phyloP scores from a whole-genome alignment of 2,113 vertebrate species.

The Phalacrocorax aristotelis region DNA sequence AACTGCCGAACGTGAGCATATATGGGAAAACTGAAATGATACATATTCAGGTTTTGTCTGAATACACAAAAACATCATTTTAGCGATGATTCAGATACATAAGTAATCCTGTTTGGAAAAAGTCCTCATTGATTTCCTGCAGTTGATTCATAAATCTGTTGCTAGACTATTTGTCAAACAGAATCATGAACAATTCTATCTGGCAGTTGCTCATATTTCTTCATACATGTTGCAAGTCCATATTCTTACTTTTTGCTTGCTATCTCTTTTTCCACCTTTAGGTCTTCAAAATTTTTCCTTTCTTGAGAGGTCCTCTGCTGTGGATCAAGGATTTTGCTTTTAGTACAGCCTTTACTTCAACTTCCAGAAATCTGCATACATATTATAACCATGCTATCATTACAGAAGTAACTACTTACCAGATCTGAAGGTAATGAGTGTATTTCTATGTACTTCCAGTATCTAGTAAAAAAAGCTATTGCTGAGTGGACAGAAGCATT shows the following conservation, averaged over 20 bases:
- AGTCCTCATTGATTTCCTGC: conserved; percentile 16
- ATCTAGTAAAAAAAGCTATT: conserved; percentile 7
- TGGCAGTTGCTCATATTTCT: not conserved
- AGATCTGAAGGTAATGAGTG: not conserved
- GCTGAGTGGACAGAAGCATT: conserved; percentile 40
- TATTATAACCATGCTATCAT: not conserved
- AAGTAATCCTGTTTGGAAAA: not conserved
- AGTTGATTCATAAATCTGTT: conserved; percentile 18
- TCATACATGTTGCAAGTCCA: not conserved
- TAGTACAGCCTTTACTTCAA: not conserved
- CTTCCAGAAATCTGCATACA: not conserved
- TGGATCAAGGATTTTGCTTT: not conserved
- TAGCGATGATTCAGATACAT: conserved; percentile 16
- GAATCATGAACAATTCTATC: not conserved
- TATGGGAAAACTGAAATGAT: not conserved
- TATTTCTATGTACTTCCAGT: not conserved
- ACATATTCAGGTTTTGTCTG: conserved; percentile 30
- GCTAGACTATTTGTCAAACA: not conserved
- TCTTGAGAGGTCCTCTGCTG: not conserved
- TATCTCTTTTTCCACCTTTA: not conserved
- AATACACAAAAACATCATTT: conserved; percentile 2
- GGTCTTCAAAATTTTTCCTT: not conserved
- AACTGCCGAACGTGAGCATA: conserved; percentile 10
- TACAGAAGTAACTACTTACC: not conserved
- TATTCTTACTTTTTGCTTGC: not conserved